These are phyloP conservation scores for Eupsittula cactorum DNA, from an alignment of 2,113 vertebrate species.

Conservation along the genomic window DNA sequence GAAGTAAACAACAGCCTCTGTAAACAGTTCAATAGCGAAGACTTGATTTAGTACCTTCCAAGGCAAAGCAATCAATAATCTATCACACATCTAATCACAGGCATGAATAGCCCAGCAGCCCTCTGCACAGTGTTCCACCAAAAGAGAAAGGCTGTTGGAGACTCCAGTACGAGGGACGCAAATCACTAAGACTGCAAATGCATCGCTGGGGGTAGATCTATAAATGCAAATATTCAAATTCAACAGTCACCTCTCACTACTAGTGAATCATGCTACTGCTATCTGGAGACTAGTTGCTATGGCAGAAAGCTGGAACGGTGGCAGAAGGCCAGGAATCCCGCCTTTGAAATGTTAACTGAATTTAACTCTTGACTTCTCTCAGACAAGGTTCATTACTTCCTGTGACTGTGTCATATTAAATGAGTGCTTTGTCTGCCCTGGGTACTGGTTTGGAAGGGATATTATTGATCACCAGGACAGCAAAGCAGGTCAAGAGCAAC, in stretches of 20 bases:
- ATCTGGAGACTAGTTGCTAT: conserved; percentile 47
- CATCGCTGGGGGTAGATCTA: background rate
- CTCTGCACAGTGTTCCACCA: background rate
- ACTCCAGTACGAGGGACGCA: background rate
- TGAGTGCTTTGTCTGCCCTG: background rate
- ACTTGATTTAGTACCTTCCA: conserved; percentile 12
- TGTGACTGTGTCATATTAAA: conserved; percentile 12
- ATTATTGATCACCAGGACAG: background rate
- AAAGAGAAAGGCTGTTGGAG: background rate
- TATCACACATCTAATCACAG: conserved; percentile 29
- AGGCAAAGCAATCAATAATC: conserved; percentile 50
- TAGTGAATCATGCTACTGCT: background rate
- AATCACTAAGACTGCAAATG: background rate
- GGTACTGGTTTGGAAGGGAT: background rate
- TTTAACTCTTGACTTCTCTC: conserved; percentile 53
- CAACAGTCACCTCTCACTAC: background rate
- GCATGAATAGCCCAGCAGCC: background rate
- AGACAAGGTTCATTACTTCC: conserved; percentile 9
- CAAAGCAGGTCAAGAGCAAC: background rate
- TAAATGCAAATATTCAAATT: conserved; percentile 42
- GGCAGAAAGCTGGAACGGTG: conserved; percentile 14
- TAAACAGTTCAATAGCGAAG: conserved; percentile 39
- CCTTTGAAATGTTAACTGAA: conserved; percentile 36
- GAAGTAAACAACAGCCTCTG: conserved; percentile 6
- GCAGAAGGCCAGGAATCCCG: conserved; percentile 35